Percentiles rank a stretch among this genome's conserved stretches.
These are phyloP conservation scores for Epinephelus cyanopodus DNA, from an alignment of 2,113 vertebrate genomes.

Conservation along the genomic window DNA sequence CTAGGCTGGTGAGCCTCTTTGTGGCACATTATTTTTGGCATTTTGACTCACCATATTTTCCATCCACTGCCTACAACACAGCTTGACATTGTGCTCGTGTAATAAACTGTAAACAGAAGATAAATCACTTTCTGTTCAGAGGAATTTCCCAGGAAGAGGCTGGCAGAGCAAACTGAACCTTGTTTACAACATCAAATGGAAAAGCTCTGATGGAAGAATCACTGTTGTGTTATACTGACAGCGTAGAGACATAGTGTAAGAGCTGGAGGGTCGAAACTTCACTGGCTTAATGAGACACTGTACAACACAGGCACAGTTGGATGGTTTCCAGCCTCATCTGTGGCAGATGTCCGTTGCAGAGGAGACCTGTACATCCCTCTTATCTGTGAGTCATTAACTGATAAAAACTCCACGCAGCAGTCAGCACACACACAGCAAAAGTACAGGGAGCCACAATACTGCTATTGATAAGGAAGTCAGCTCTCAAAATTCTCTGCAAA, in stretches of 20 bases:
- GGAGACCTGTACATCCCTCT: slow-evolving; percentile 51
- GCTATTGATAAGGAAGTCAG: slow-evolving; percentile 52
- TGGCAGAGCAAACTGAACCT: not conserved
- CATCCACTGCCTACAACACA: not conserved
- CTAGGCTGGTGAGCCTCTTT: not conserved
- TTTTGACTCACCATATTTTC: not conserved
- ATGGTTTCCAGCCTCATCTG: slow-evolving; percentile 62
- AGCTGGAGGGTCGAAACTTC: not conserved
- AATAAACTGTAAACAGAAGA: not conserved
- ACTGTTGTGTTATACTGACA: not conserved
- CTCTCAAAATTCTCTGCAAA: not conserved
- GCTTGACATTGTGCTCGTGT: not conserved
- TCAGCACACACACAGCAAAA: slow-evolving; percentile 20
- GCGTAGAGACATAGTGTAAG: not conserved
- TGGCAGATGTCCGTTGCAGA: slow-evolving; percentile 61
- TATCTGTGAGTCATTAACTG: slow-evolving; percentile 73
- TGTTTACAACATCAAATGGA: slow-evolving; percentile 12
- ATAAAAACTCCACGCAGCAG: slow-evolving; percentile 56
- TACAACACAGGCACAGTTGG: not conserved
- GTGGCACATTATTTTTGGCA: not conserved
- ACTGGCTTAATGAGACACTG: not conserved
- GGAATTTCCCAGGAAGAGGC: slow-evolving; percentile 15
- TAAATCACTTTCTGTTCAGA: not conserved
- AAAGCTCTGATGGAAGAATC: not conserved
- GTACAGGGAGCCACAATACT: not conserved